These are phyloP conservation scores for Macrophya alboannulata DNA, from an alignment of 2,888 invertebrate species.

Conservation along the genomic window DNA sequence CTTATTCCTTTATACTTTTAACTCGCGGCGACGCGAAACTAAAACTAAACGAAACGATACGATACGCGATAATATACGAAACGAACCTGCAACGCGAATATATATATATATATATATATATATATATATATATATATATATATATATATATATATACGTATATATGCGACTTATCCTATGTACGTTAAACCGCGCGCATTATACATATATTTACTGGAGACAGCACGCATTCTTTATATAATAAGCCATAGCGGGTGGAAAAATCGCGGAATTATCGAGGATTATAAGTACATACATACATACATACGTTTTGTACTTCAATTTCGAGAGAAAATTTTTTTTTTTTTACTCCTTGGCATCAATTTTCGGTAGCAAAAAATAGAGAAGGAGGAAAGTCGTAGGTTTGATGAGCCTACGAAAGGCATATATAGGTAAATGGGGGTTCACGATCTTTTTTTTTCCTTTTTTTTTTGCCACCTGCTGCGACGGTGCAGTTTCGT, in stretches of 20 bases:
- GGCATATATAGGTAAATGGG: background rate
- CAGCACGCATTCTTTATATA: background rate
- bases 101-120: no score
- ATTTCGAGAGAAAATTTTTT: no score
- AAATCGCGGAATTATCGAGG: no score
- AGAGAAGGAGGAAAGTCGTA: background rate
- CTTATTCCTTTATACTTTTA: constrained; percentile 11
- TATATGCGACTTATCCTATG: background rate
- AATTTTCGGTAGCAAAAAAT: background rate
- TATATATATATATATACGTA: no score
- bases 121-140: no score
- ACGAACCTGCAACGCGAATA: background rate
- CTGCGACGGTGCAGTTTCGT: background rate
- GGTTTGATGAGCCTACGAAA: background rate
- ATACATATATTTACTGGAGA: background rate
- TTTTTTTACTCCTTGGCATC: background rate
- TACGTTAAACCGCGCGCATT: background rate
- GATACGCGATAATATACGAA: no score
- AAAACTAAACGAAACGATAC: background rate
- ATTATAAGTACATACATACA: no score
- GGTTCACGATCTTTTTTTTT: background rate
- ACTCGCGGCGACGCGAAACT: background rate
- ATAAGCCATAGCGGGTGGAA: no score
- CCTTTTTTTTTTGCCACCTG: background rate
- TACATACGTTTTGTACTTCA: no score